Evolutionary conservation across 2,797 vertebrate species (phyloP), one percentile per base, ranked within the genome.

Genomic region (Gymnoscopelus braueri): DNA sequence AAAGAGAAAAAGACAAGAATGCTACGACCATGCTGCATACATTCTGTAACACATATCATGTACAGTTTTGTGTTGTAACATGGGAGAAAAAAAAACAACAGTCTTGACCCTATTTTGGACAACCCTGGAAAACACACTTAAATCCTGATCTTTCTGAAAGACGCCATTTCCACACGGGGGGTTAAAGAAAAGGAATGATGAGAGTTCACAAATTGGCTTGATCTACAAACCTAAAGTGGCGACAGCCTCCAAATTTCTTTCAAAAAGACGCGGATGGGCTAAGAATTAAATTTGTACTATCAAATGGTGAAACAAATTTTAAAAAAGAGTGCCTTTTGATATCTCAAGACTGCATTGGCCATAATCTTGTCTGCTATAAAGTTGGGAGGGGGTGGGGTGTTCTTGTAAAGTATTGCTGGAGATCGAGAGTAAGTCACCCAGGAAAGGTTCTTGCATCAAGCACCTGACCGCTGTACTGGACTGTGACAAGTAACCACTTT

Each of bases 31-130:
- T 96, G 96, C 96, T 98, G 96, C 96, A 96, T 97, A 96, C 94
- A 95, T 97, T 95, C 95, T 96, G 95, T 96, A 92, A 97, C 92
- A 97, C 97, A 98, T 98, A 99, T 98, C 97, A 97, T 97, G 96
- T 97, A 97, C 95, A 98, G 96, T 94, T 97, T 96, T 96, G 94
- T 96, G 96, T 96, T 95, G 94, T 97, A 93, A 96, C 80, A 93
- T 94, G 91, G 95, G 39, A 44, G 39, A 10, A 44, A 44, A 44
- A 9, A 44, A 95, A 92, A 91, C 79, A 95, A 92, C 92, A 94
- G 90, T 93, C 94, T 95, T 94, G 92, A 95, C 94, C 94, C 94
- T 94, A 93, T 94, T 84, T 88, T 84, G 92, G 94, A 95, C 92
- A 94, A 95, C 95, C 94, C 90, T 89, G 79, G 77, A 93, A 94